Conservation (phyloP, 2,113 vertebrate species). For the Trinectes maculatus region DNA sequence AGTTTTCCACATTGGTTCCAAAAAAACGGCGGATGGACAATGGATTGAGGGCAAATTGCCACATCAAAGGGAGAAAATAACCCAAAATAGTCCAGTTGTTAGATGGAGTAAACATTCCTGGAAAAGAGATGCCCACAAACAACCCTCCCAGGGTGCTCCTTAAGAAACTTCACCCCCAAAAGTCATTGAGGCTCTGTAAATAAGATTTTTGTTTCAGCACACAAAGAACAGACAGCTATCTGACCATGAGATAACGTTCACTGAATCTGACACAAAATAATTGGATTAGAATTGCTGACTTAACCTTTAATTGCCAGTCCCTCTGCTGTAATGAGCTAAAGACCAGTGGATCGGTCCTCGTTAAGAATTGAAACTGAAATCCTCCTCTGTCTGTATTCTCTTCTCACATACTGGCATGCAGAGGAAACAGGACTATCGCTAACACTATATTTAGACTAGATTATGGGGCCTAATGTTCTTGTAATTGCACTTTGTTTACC, state of each 20-base stretch:
- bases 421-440: constrained; percentile 5
- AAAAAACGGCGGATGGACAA: constrained; percentile 16
- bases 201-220: too few species aligned
- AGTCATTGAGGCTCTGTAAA: neutral
- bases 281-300: neutral
- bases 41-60: constrained; percentile 17
- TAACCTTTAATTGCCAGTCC: neutral
- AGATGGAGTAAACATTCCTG: neutral
- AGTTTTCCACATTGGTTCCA: constrained; percentile 32
- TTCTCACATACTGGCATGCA: neutral
- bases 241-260: too few species aligned
- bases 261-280: too few species aligned
- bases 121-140: neutral
- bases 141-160: neutral
- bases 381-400: constrained; percentile 3
- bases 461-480: constrained; percentile 1
- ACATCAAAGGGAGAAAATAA: constrained; percentile 46
- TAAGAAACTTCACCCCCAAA: neutral
- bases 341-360: neutral
- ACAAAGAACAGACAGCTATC: neutral
- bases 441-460: constrained; percentile 12
- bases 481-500: constrained; percentile 19
- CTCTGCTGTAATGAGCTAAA: neutral
- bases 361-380: too few species aligned
- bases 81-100: constrained; percentile 36